Conservation (phyloP, 2,888 invertebrate genomes). For the Eledona agricola region DNA sequence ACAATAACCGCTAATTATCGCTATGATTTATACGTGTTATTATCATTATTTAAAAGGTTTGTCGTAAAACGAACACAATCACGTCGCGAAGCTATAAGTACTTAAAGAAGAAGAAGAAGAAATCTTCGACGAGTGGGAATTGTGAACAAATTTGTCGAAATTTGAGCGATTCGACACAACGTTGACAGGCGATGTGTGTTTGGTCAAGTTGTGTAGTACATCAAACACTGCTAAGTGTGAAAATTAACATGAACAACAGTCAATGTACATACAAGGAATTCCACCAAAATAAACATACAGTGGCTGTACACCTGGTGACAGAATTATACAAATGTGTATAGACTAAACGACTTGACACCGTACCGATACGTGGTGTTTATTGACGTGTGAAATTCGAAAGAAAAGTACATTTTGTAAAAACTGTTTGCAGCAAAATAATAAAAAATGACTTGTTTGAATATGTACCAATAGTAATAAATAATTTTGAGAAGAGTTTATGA, state of each 20-base stretch:
- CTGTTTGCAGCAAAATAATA: slow-evolving; percentile 3
- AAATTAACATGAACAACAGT: slow-evolving; percentile 53
- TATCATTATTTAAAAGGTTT: slow-evolving; percentile 35
- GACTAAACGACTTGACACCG: slow-evolving; percentile 22
- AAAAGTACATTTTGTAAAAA: no score
- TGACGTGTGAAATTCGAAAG: slow-evolving; percentile 29
- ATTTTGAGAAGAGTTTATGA: no score
- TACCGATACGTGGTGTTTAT: slow-evolving; percentile 20
- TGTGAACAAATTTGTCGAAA: slow-evolving; percentile 44
- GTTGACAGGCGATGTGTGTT: slow-evolving; percentile 48
- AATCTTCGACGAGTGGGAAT: slow-evolving; percentile 43
- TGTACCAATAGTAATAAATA: no score
- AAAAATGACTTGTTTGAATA: neutral
- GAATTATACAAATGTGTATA: slow-evolving; percentile 26
- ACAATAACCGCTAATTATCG: slow-evolving; percentile 34
- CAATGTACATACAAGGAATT: slow-evolving; percentile 47
- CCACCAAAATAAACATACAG: slow-evolving; percentile 48
- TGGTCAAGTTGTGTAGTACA: slow-evolving; percentile 49
- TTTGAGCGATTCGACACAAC: slow-evolving; percentile 47
- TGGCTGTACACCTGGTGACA: slow-evolving; percentile 47
- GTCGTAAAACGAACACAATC: slow-evolving; percentile 29
- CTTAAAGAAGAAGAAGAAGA: no score
- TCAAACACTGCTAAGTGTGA: slow-evolving; percentile 54
- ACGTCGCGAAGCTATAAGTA: slow-evolving; percentile 19
- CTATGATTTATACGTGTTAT: slow-evolving; percentile 33